phyloP scores from a whole-genome alignment of 2,797 vertebrate species.

The Momotus momota region DNA sequence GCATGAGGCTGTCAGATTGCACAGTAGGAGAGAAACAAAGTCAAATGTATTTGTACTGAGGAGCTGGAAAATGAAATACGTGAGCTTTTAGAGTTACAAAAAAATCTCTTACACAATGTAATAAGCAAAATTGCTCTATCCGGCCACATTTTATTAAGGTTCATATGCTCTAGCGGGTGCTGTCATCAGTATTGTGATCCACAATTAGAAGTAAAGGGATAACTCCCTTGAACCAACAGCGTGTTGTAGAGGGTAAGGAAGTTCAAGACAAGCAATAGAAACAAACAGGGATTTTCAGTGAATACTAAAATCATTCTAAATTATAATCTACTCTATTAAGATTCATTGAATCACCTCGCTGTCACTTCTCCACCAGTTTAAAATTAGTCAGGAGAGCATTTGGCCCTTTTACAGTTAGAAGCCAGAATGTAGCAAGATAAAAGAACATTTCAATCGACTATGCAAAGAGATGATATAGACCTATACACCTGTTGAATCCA shows the following conservation, averaged over 20 bases:
- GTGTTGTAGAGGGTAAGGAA: neutral
- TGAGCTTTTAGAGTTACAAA: neutral
- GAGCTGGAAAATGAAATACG: neutral
- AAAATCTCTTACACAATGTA: neutral
- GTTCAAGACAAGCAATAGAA: neutral
- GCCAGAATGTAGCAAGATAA: neutral
- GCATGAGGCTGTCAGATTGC: neutral
- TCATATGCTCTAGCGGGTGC: neutral
- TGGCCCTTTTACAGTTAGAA: neutral
- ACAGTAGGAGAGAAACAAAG: neutral
- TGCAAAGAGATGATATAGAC: neutral
- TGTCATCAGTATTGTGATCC: neutral
- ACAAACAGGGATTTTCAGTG: rapidly evolving
- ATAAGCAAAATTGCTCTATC: neutral
- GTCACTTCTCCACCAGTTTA: neutral
- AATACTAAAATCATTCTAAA: neutral
- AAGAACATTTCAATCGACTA: neutral
- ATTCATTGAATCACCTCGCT: neutral
- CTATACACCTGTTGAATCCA: neutral
- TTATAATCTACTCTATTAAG: neutral
- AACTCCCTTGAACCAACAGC: neutral
- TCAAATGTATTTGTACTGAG: neutral
- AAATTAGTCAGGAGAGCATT: neutral
- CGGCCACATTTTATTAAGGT: neutral
- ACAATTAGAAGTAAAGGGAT: neutral